Evolutionary conservation across 1,140 invertebrate genomes (phyloP).

Genomic region (Dufourea novaeangliae): DNA sequence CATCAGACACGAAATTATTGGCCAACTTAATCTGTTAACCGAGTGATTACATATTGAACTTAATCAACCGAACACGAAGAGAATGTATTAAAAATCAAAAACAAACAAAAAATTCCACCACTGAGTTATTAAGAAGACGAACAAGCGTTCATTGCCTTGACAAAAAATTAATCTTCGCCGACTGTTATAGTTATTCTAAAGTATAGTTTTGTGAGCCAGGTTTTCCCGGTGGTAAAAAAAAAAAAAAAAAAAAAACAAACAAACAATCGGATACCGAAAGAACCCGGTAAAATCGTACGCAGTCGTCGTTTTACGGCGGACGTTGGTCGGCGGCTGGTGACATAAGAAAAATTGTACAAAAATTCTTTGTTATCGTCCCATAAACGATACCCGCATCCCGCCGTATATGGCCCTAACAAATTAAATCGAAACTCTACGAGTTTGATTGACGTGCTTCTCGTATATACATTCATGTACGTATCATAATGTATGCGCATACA

Average conservation of each 20-base stretch:
- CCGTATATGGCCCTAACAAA: constrained; percentile 50
- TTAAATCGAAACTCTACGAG: constrained; percentile 70
- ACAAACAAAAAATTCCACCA: neutral
- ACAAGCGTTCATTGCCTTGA: neutral
- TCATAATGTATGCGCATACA: constrained; percentile 45
- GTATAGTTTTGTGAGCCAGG: neutral
- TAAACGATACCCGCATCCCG: constrained; percentile 42
- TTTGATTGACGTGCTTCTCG: constrained; percentile 73
- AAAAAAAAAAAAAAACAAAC: too few relatives aligned
- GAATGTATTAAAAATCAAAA: too few relatives aligned
- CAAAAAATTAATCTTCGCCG: neutral
- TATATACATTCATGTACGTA: constrained; percentile 65
- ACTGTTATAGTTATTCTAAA: neutral
- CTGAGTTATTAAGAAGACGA: neutral
- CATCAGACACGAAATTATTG: too few relatives aligned
- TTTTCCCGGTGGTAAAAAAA: neutral
- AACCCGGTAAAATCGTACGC: constrained; percentile 13
- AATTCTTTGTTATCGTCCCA: constrained; percentile 52
- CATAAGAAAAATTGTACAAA: constrained; percentile 72
- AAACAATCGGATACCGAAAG: constrained; percentile 17
- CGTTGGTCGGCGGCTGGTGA: constrained; percentile 49
- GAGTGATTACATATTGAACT: too few relatives aligned
- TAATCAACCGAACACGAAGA: neutral
- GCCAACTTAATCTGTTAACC: too few relatives aligned
- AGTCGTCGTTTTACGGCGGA: constrained; percentile 48